phyloP scores from a whole-genome alignment of 2,113 vertebrate species.

The Actenoides hombroni region DNA sequence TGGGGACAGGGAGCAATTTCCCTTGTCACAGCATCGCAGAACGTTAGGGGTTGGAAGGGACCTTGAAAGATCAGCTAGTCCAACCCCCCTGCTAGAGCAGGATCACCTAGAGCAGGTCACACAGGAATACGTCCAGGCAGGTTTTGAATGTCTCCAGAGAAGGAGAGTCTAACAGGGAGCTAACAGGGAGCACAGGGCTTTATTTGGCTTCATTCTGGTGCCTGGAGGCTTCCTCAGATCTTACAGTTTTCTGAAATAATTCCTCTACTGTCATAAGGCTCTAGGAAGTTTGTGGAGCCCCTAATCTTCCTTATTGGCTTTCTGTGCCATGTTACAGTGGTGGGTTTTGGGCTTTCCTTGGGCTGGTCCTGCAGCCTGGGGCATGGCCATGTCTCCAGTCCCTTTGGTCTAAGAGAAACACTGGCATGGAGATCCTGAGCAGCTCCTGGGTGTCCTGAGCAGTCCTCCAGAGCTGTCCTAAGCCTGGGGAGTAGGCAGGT shows the following conservation, averaged over 20 bases:
- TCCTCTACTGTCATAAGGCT: neutral
- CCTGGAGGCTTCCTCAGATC: neutral
- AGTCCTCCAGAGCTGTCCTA: neutral
- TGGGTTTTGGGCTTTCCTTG: neutral
- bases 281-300: neutral
- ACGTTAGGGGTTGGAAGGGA: too few species aligned
- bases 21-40: neutral
- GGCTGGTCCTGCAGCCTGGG: neutral
- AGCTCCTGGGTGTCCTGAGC: neutral
- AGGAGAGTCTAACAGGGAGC: neutral
- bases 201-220: neutral
- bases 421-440: neutral
- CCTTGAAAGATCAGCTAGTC: too few species aligned
- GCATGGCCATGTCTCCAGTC: neutral
- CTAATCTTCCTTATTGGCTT: neutral
- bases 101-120: too few species aligned
- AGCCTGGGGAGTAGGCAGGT: neutral
- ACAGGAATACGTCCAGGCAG: too few species aligned
- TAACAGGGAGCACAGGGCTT: neutral
- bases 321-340: accelerated
- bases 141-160: too few species aligned
- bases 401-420: neutral
- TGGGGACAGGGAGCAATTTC: neutral
- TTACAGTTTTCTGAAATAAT: neutral
- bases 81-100: too few species aligned